These are phyloP conservation scores for Pseudonaja textilis DNA, from an alignment of 2,113 vertebrate genomes.

Conservation along the genomic window DNA sequence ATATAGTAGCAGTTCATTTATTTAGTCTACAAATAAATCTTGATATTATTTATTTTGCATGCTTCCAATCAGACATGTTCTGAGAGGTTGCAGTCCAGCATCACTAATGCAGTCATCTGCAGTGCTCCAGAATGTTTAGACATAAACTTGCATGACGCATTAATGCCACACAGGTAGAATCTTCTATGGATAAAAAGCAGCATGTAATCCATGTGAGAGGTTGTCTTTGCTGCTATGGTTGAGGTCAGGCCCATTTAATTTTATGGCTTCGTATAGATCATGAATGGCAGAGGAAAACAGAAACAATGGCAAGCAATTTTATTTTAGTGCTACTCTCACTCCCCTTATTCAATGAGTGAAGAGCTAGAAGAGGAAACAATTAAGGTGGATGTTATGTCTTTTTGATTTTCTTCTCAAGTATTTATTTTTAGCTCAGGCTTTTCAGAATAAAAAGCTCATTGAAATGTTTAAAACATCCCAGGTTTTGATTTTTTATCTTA, in stretches of 20 bases:
- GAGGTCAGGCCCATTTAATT: conserved; percentile 23
- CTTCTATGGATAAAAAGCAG: conserved; percentile 15
- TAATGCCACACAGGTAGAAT: conserved; percentile 41
- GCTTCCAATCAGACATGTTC: background rate
- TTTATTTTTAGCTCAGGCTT: conserved; percentile 5
- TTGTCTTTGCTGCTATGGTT: conserved; percentile 31
- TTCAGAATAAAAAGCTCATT: background rate
- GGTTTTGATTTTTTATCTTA: background rate
- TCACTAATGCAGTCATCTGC: conserved; percentile 37
- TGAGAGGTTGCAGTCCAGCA: conserved; percentile 11
- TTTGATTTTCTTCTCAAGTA: background rate
- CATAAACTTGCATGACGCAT: conserved; percentile 50
- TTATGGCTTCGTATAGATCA: conserved; percentile 20
- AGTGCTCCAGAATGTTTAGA: conserved; percentile 34
- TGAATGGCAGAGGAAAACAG: conserved; percentile 17
- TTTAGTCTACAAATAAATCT: background rate
- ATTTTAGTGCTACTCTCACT: background rate
- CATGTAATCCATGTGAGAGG: conserved; percentile 32
- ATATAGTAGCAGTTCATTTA: background rate
- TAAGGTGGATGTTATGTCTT: background rate
- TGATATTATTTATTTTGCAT: background rate
- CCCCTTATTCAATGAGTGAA: background rate
- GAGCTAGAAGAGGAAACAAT: background rate
- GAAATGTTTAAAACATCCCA: background rate
- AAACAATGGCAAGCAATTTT: background rate